These are phyloP conservation scores for Willowsia nigromaculata DNA, from an alignment of 2,888 invertebrate genomes.

Conservation along the genomic window DNA sequence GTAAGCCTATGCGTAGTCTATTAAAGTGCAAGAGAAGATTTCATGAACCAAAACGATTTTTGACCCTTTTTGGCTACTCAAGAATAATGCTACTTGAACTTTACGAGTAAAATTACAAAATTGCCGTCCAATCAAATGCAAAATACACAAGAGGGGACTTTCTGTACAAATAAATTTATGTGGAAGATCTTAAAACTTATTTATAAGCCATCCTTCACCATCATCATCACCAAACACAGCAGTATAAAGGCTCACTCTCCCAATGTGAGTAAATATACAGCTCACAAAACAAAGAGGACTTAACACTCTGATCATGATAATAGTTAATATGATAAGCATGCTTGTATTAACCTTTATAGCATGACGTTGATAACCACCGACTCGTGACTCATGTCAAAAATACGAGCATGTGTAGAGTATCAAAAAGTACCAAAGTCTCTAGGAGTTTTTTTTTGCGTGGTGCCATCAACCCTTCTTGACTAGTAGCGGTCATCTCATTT, in stretches of 20 bases:
- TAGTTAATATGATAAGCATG: background rate
- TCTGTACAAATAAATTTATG: background rate
- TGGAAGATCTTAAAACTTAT: background rate
- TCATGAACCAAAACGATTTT: slow-evolving; percentile 50
- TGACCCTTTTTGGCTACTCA: slow-evolving; percentile 61
- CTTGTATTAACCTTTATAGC: background rate
- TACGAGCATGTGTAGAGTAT: background rate
- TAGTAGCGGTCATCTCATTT: too few relatives aligned
- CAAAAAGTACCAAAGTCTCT: too few relatives aligned
- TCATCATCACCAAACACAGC: background rate
- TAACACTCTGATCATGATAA: background rate
- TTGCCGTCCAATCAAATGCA: background rate
- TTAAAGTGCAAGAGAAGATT: background rate
- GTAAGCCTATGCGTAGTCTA: too few relatives aligned
- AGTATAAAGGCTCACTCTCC: background rate
- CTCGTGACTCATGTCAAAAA: slow-evolving; percentile 1
- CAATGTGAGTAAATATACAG: too few relatives aligned
- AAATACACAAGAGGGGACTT: background rate
- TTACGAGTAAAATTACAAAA: background rate
- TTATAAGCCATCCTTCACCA: background rate
- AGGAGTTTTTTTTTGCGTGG: too few relatives aligned
- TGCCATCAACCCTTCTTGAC: too few relatives aligned
- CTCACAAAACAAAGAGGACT: background rate
- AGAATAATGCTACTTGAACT: background rate
- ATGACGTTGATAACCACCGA: background rate